Conservation (phyloP, 2,113 vertebrate genomes). For the Ondatra zibethicus region DNA sequence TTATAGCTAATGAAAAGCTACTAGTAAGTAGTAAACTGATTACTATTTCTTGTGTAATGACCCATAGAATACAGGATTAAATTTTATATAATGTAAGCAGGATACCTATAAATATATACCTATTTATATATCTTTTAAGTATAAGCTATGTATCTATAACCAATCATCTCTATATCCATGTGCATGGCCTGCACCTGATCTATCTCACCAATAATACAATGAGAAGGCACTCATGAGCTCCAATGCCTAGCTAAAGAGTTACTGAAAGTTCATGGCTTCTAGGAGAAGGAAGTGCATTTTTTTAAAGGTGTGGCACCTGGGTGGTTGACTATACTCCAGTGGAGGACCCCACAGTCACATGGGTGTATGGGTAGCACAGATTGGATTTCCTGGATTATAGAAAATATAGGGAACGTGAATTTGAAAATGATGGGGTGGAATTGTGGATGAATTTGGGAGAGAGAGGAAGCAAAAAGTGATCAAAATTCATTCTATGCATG, state of each 20-base stretch:
- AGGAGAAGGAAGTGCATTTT: background rate
- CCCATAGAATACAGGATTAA: background rate
- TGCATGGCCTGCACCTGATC: background rate
- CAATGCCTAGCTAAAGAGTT: background rate
- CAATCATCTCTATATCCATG: background rate
- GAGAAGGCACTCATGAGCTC: background rate
- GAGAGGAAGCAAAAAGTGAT: background rate
- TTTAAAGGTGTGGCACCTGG: background rate
- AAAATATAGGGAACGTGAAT: background rate
- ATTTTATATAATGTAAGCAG: background rate
- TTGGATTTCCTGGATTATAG: background rate
- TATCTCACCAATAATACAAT: no score
- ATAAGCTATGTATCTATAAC: background rate
- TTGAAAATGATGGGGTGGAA: no score
- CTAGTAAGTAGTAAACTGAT: background rate
- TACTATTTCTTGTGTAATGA: background rate
- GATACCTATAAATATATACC: background rate
- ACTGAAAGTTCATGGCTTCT: background rate
- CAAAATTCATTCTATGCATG: background rate
- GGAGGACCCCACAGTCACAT: no score
- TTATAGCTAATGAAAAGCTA: background rate
- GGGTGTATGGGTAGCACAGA: background rate
- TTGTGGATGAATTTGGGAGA: background rate
- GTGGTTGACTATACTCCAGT: background rate
- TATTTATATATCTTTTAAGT: background rate